Evolutionary conservation across 2,113 vertebrate genomes (phyloP).

Genomic region (Cyanoderma ruficeps): DNA sequence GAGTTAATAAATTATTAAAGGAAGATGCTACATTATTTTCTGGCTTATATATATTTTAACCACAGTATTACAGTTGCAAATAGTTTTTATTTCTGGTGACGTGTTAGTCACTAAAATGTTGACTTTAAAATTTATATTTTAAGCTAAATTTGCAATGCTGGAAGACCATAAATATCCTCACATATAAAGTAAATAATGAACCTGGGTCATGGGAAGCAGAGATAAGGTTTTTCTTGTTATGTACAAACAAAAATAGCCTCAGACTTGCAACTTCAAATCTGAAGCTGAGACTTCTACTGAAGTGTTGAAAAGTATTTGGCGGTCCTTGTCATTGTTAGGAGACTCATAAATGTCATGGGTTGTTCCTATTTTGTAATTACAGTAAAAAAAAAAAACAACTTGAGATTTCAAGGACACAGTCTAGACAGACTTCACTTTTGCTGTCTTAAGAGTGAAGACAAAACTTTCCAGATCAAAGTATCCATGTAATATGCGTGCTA

Average conservation of each 20-base stretch:
- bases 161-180: not conserved
- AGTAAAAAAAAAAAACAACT: not conserved
- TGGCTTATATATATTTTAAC: not conserved
- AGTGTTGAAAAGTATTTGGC: not conserved
- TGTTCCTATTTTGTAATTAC: not conserved
- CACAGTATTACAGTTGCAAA: not conserved
- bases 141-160: not conserved
- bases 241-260: not conserved
- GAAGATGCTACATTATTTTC: not conserved
- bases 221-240: not conserved
- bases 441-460: not conserved
- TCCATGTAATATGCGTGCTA: not conserved
- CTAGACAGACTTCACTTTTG: not conserved
- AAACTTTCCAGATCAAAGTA: not conserved
- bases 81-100: not conserved
- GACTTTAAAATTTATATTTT: not conserved
- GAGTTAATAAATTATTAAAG: not conserved
- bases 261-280: not conserved
- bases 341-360: not conserved
- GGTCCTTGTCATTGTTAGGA: not conserved
- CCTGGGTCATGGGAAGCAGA: not conserved
- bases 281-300: not conserved
- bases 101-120: not conserved
- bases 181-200: not conserved
- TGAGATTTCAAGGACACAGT: not conserved